phyloP scores from a whole-genome alignment of 2,888 invertebrate genomes.

The Crocallis elinguaria region DNA sequence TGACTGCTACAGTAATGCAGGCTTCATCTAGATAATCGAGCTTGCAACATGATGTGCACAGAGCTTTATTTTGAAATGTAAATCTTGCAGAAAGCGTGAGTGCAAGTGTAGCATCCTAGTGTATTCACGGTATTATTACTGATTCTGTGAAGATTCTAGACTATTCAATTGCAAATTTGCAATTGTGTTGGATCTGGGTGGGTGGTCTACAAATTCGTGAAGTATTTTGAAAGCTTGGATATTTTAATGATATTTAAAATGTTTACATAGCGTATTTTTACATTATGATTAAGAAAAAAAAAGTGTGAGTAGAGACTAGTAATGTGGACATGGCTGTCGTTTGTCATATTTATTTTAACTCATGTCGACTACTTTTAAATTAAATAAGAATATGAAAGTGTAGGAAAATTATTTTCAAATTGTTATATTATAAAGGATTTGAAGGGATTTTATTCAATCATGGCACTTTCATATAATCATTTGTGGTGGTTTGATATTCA shows the following conservation, averaged over 20 bases:
- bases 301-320: too few species aligned
- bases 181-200: neutral
- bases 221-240: neutral
- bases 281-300: too few species aligned
- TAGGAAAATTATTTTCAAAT: too few species aligned
- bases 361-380: too few species aligned
- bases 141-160: neutral
- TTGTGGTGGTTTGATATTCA: too few species aligned
- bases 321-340: too few species aligned
- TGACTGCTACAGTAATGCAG: conserved; percentile 46
- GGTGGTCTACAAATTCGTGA: neutral
- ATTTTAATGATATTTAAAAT: neutral
- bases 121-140: neutral
- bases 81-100: conserved; percentile 24
- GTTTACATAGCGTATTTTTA: too few species aligned
- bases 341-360: too few species aligned
- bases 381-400: too few species aligned
- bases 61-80: conserved; percentile 48
- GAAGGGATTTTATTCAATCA: too few species aligned
- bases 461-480: too few species aligned
- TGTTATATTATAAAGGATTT: too few species aligned
- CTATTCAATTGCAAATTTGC: neutral
- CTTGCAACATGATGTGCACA: conserved; percentile 44
- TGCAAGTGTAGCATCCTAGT: neutral
- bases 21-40: conserved; percentile 53